Conservation (phyloP, 2,113 vertebrate species). For the Cygnus atratus region DNA sequence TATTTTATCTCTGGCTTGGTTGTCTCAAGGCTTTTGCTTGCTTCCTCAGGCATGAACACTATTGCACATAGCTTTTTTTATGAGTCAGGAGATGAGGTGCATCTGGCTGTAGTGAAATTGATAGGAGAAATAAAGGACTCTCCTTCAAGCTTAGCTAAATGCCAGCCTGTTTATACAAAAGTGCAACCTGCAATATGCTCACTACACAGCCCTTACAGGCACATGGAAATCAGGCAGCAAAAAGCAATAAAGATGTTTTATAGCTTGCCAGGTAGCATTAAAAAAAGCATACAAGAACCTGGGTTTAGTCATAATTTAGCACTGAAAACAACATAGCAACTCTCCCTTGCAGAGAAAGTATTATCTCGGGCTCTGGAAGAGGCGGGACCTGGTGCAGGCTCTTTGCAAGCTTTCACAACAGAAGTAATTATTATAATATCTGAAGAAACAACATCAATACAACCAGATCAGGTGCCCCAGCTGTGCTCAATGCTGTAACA, state of each 20-base stretch:
- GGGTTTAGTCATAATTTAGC: not conserved
- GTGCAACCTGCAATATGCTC: not conserved
- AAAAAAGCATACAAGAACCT: not conserved
- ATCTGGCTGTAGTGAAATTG: not conserved
- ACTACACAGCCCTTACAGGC: not conserved
- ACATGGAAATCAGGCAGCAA: not conserved
- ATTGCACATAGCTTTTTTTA: not conserved
- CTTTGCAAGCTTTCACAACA: not conserved
- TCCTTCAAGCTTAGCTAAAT: not conserved
- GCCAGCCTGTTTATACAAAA: not conserved
- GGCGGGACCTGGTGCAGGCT: not conserved
- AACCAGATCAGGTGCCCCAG: not conserved
- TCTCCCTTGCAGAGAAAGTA: not conserved
- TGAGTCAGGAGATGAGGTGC: not conserved
- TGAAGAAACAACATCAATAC: not conserved
- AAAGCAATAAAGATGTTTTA: not conserved
- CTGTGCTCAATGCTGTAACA: not conserved
- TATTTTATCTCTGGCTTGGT: not conserved
- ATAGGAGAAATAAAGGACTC: not conserved
- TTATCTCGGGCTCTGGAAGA: not conserved
- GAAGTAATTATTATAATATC: not conserved
- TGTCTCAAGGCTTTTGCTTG: not conserved
- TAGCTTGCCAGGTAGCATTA: not conserved
- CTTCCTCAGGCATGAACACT: rapidly evolving
- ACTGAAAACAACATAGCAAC: not conserved